Evolutionary conservation across 2,797 vertebrate species (phyloP).

Genomic region (Sciaenops ocellatus): DNA sequence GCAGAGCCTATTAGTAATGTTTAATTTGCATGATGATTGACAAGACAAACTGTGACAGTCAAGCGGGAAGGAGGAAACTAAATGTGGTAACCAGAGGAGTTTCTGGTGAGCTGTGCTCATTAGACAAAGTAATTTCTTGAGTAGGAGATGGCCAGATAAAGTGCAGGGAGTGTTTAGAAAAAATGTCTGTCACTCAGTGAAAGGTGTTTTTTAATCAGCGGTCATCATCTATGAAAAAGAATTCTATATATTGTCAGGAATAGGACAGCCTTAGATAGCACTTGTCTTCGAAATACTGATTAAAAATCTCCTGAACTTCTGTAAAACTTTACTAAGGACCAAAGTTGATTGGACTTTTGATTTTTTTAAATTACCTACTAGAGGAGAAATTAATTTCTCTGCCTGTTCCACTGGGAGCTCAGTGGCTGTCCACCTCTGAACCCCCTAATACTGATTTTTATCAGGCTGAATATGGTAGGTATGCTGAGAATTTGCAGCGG

Average conservation of each 20-base stretch:
- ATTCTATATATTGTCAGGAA: background rate
- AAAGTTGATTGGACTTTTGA: background rate
- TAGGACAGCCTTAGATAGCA: background rate
- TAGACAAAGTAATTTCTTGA: background rate
- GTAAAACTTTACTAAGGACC: background rate
- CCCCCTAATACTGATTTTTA: slow-evolving; percentile 11
- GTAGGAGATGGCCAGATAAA: background rate
- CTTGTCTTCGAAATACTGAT: slow-evolving; percentile 1
- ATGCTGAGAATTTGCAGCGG: background rate
- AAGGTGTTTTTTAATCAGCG: slow-evolving; percentile 2
- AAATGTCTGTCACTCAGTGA: background rate
- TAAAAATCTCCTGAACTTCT: slow-evolving; percentile 1
- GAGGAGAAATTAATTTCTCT: background rate
- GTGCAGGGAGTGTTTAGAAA: background rate
- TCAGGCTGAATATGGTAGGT: slow-evolving; percentile 2
- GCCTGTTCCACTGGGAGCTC: background rate
- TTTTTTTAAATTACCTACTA: background rate
- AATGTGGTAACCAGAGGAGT: slow-evolving; percentile 8
- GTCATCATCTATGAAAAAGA: background rate
- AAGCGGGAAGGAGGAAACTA: background rate
- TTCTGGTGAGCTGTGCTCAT: background rate
- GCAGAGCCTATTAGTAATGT: slow-evolving; percentile 42
- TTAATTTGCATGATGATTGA: slow-evolving; percentile 33
- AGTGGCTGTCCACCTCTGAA: background rate
- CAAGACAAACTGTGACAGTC: slow-evolving; percentile 3